A percentile compares a stretch with the other conserved stretches of the same genome.
phyloP scores from a whole-genome alignment of 1,140 invertebrate genomes.

The Aradophagus sp. region DNA sequence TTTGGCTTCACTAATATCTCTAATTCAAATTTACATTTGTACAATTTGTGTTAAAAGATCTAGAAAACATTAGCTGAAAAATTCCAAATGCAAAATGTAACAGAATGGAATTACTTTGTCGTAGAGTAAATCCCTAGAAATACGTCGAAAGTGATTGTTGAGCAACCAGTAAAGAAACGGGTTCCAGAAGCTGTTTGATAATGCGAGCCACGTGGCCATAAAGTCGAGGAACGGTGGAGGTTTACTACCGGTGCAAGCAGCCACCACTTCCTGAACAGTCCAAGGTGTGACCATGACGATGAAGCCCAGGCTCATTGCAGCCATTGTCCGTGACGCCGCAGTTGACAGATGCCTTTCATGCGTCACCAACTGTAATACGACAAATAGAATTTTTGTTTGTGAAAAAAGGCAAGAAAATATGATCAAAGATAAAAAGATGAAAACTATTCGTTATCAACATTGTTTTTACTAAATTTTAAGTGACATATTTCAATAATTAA shows the following conservation, averaged over 20 bases:
- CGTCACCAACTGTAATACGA: conserved; percentile 76
- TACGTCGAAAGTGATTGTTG: conserved; percentile 87
- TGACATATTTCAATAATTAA: no score
- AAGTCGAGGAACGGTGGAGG: conserved; percentile 87
- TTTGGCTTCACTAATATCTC: no score
- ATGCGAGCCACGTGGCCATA: conserved; percentile 86
- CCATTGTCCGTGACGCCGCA: conserved; percentile 88
- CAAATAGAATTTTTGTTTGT: no score
- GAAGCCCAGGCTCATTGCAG: conserved; percentile 89
- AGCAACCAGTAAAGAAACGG: conserved; percentile 91
- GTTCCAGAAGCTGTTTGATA: conserved; percentile 92
- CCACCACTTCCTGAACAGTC: conserved; percentile 91
- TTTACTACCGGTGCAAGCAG: conserved; percentile 87
- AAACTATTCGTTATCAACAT: no score
- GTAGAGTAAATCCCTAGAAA: conserved; percentile 83
- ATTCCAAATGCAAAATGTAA: no score
- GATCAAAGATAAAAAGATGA: no score
- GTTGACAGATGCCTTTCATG: conserved; percentile 85
- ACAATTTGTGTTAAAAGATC: no score
- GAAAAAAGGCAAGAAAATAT: no score
- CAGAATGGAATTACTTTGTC: conserved; percentile 85
- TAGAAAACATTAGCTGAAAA: no score
- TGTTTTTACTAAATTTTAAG: no score
- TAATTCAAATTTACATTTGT: no score
- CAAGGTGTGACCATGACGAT: conserved; percentile 91